Conservation (phyloP, 2,113 vertebrate genomes). For the Barbus barbus region DNA sequence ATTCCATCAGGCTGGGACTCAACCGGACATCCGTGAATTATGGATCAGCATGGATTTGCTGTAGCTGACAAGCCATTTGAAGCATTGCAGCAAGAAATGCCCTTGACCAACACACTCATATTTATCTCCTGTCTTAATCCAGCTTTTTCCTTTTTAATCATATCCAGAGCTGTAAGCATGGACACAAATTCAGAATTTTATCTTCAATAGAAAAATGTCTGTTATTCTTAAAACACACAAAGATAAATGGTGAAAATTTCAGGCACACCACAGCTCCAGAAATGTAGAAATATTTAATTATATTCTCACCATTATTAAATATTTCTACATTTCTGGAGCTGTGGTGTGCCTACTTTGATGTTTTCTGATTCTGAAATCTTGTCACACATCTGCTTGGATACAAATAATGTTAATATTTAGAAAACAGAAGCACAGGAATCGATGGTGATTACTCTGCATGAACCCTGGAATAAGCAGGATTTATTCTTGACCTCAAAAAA, state of each 20-base stretch:
- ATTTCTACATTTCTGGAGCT: too few relatives aligned
- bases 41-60: background rate
- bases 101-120: background rate
- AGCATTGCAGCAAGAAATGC: background rate
- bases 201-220: background rate
- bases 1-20: conserved; percentile 18
- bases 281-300: too few relatives aligned
- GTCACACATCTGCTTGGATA: background rate
- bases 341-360: too few relatives aligned
- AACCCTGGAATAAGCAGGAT: background rate
- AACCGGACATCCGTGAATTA: background rate
- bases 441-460: background rate
- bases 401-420: conserved; percentile 6
- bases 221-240: background rate
- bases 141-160: background rate
- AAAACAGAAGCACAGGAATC: background rate
- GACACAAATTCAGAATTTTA: background rate
- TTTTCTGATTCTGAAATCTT: too few relatives aligned
- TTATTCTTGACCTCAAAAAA: background rate
- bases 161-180: background rate
- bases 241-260: too few relatives aligned
- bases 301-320: too few relatives aligned
- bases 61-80: background rate
- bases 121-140: background rate
- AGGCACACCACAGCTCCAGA: too few relatives aligned